These are phyloP conservation scores for Trachemys scripta DNA, from an alignment of 2,113 vertebrate genomes.

Conservation along the genomic window DNA sequence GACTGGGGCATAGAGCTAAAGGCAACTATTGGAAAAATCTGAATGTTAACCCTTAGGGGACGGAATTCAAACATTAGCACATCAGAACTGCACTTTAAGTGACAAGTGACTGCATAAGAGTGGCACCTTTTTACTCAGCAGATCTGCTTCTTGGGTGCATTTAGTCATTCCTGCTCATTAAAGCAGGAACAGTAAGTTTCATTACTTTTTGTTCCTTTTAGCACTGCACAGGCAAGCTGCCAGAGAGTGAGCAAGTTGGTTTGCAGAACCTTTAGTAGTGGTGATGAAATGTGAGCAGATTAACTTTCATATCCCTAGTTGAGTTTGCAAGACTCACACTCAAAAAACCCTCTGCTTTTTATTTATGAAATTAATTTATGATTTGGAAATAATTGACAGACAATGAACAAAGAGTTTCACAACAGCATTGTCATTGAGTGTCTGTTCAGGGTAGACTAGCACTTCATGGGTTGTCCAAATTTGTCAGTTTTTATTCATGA, in stretches of 20 bases:
- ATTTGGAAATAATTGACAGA: neutral
- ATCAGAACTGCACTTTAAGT: neutral
- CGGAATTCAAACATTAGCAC: neutral
- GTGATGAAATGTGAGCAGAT: neutral
- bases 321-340: neutral
- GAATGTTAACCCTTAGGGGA: neutral
- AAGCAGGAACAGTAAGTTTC: neutral
- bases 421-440: fast-evolving
- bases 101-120: neutral
- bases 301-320: neutral
- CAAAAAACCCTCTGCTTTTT: neutral
- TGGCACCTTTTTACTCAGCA: neutral
- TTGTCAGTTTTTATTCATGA: neutral
- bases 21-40: neutral
- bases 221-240: neutral
- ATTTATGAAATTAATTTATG: neutral
- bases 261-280: neutral
- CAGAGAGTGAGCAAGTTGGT: no score
- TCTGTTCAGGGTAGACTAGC: neutral
- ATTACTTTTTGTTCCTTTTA: neutral
- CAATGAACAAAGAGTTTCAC: neutral
- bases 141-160: neutral
- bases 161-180: neutral
- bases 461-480: neutral
- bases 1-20: neutral